A percentile compares a stretch with the other conserved stretches of the same genome.
phyloP scores from a whole-genome alignment of 2,113 vertebrate species.

The Acanthochromis polyacanthus region DNA sequence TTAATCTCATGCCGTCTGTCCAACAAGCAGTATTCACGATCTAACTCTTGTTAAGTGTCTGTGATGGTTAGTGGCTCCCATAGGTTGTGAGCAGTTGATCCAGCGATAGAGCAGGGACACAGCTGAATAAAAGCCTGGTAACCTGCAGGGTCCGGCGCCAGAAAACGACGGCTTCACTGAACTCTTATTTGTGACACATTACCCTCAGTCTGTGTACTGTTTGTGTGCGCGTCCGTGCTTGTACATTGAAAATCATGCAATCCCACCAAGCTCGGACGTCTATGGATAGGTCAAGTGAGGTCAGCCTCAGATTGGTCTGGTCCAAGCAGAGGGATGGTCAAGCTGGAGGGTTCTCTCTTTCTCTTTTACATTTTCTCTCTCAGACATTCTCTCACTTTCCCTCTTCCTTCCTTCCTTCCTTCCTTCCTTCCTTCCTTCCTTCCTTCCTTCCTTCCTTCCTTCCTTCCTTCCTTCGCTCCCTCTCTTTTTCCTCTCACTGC shows the following conservation, averaged over 20 bases:
- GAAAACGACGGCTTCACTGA: conserved; percentile 10
- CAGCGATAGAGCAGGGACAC: background rate
- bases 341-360: conserved; percentile 42
- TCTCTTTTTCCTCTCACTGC: background rate
- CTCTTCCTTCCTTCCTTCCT: background rate
- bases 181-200: conserved; percentile 1
- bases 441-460: background rate
- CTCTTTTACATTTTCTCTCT: conserved; percentile 19
- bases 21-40: background rate
- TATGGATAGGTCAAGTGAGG: conserved; percentile 62
- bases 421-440: background rate
- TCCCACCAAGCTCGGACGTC: conserved; percentile 22
- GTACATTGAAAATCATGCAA: conserved; percentile 1
- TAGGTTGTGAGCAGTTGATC: conserved; percentile 1
- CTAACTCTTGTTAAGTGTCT: background rate
- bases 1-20: background rate
- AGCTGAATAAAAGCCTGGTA: conserved; percentile 10
- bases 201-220: background rate
- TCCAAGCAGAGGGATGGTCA: conserved; percentile 22
- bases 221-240: conserved; percentile 13
- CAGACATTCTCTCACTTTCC: background rate
- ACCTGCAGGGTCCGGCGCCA: conserved; percentile 28
- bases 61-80: background rate
- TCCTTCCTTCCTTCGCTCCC: background rate
- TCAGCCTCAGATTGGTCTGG: conserved; percentile 42